Base-by-base conservation (phyloP, 2,797 vertebrate species). In the Anisognathus igniventris region DNA sequence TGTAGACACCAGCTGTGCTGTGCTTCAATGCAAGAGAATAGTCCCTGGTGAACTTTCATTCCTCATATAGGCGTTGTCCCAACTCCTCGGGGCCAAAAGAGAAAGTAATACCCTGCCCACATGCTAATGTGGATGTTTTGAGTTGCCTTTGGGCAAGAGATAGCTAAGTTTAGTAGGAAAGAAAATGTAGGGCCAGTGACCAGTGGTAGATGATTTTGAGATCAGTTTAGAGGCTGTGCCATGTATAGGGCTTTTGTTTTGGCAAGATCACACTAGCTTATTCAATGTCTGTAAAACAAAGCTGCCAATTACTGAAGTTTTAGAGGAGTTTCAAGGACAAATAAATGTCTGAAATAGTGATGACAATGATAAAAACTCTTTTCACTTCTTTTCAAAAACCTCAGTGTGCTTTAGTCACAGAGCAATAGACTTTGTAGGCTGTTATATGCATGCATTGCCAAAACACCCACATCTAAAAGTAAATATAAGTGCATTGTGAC, bases 401-500 rank as follows among this genome's bases (percentile, higher is more conserved):
- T 4, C 22, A 7, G 8, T 3, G 15, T 27, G 82, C 66, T 70
- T 89, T 10, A 53, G 57, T 74, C 60, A 60, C 12, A 39, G 20
- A 79, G 64, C 39, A 53, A 45, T 57, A 88, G 76, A 67, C 85
- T 44, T 80, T 0, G 15, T 61, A 64, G 61, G 79, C 39, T 77
- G 39, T 78, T 81, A 24, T 7, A 25, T 24, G 25, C 6, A 47
- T 33, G n/a, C 23, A 21, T 72, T 91, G 53, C 66, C 73, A 66
- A 80, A 94, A 86, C 75, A 74, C 66, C 82, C 81, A 86, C 67
- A 30, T 45, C 50, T 75, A 72, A 81, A 42, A 81, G 70, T 61
- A 93, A 86, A 88, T 86, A 24, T 50, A 89, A 92, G 73, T 81
- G 54, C 57, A 61, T 62, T 90, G 86, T 84, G 79, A 91, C 25